A percentile compares a stretch with the other conserved stretches of the same genome.
phyloP scores from a whole-genome alignment of 2,797 vertebrate genomes.

The Malacoctenus gilli region DNA sequence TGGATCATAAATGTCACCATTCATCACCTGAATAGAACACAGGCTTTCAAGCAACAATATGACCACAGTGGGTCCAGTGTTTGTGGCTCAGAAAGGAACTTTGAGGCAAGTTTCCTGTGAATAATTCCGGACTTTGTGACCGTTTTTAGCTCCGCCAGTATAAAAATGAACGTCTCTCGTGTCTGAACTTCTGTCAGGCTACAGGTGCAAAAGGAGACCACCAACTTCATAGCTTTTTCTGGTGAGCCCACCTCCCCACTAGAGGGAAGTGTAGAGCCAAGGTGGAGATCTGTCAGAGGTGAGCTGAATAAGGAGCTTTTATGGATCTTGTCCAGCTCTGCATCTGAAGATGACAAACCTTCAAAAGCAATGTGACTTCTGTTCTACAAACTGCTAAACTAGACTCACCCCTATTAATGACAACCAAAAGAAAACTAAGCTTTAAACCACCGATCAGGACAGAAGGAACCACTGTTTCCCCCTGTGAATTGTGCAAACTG shows the following conservation, averaged over 20 bases:
- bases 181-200: not conserved
- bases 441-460: too few species aligned
- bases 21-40: slow-evolving; percentile 63
- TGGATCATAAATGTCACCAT: slow-evolving; percentile 71
- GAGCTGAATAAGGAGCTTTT: not conserved
- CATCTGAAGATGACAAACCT: too few species aligned
- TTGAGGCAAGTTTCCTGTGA: slow-evolving; percentile 4
- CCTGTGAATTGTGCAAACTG: too few species aligned
- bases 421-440: too few species aligned
- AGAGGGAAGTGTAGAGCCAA: slow-evolving; percentile 49
- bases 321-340: too few species aligned
- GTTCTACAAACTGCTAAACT: too few species aligned
- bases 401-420: too few species aligned
- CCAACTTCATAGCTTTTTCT: not conserved
- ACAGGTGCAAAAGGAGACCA: not conserved
- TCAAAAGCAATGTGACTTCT: too few species aligned
- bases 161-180: not conserved
- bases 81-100: slow-evolving; percentile 14
- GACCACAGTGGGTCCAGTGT: slow-evolving; percentile 22
- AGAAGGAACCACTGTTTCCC: too few species aligned
- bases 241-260: slow-evolving; percentile 30
- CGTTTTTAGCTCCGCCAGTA: not conserved
- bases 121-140: not conserved
- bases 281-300: slow-evolving; percentile 5
- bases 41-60: slow-evolving; percentile 55